Conservation (phyloP, 2,888 invertebrate species). For the Eilema caniola region DNA sequence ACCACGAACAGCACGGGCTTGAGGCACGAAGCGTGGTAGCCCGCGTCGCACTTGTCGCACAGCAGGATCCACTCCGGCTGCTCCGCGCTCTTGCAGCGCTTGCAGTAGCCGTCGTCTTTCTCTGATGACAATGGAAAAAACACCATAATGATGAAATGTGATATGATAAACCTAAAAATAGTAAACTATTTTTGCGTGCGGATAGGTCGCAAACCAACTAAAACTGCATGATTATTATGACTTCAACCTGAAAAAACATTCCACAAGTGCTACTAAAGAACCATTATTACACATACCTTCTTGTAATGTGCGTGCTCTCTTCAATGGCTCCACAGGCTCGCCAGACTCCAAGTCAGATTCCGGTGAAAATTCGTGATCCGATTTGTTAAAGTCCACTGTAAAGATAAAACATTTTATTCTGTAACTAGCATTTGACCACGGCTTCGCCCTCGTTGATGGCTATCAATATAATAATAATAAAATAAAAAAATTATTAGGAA, state of each 20-base stretch:
- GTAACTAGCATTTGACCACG: no score
- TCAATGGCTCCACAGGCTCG: slow-evolving; percentile 91
- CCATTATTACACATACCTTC: slow-evolving; percentile 72
- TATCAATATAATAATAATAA: no score
- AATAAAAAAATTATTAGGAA: no score
- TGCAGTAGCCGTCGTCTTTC: slow-evolving; percentile 91
- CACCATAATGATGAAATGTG: not conserved
- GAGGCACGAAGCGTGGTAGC: slow-evolving; percentile 99
- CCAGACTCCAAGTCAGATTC: slow-evolving; percentile 93
- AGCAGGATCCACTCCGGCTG: slow-evolving; percentile 99
- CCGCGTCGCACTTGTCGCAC: slow-evolving; percentile 97
- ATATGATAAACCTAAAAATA: not conserved
- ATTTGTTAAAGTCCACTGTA: slow-evolving; percentile 85
- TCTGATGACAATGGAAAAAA: slow-evolving; percentile 18
- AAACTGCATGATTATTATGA: no score
- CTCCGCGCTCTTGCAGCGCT: slow-evolving; percentile 95
- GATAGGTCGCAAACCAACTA: no score
- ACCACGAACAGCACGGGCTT: slow-evolving; percentile 96
- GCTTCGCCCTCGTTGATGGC: no score
- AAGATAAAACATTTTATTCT: slow-evolving; percentile 15
- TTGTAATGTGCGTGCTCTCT: slow-evolving; percentile 94
- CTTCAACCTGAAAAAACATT: no score
- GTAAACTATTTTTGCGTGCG: no score
- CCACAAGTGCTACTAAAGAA: no score
- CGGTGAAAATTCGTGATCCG: slow-evolving; percentile 97